phyloP scores from a whole-genome alignment of 2,888 invertebrate species.

The Caenorhabditis afra region DNA sequence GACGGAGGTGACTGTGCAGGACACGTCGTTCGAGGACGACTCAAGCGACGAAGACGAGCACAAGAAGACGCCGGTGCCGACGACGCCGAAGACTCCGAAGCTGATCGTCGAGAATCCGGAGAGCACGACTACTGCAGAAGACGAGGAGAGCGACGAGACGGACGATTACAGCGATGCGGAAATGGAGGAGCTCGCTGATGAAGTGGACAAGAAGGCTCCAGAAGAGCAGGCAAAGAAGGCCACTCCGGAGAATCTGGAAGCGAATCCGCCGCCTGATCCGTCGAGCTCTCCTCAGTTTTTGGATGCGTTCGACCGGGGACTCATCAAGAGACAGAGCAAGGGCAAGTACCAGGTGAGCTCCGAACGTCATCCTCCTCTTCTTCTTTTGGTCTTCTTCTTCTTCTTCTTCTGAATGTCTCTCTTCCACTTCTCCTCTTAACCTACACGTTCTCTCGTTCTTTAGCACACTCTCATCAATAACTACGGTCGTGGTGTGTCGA shows the following conservation, averaged over 20 bases:
- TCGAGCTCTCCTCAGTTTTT: conserved; percentile 71
- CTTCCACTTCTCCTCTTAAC: conserved; percentile 49
- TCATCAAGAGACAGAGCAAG: conserved; percentile 79
- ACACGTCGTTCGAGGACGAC: conserved; percentile 62
- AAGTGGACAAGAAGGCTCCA: conserved; percentile 68
- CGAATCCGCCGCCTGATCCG: conserved; percentile 65
- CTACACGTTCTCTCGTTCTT: conserved; percentile 27
- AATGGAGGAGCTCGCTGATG: conserved; percentile 79
- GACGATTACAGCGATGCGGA: conserved; percentile 79
- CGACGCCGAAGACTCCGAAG: conserved; percentile 42
- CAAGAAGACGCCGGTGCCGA: conserved; percentile 49
- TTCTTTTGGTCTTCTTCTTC: conserved; percentile 23
- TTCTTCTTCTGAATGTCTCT: conserved; percentile 23
- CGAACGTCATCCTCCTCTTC: conserved; percentile 8
- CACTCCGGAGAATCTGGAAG: conserved; percentile 50
- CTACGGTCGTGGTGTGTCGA: conserved; percentile 79
- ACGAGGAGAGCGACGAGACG: conserved; percentile 70
- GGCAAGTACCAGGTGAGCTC: conserved; percentile 78
- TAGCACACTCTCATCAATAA: conserved; percentile 67
- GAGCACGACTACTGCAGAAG: conserved; percentile 30
- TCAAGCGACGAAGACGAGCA: conserved; percentile 58
- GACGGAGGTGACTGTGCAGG: conserved; percentile 71
- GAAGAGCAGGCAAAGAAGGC: conserved; percentile 27
- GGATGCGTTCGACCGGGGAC: conserved; percentile 77
- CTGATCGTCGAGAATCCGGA: conserved; percentile 45